A percentile compares a stretch with the other conserved stretches of the same genome.
phyloP scores from a whole-genome alignment of 2,888 invertebrate species.

The Fragum fragum region DNA sequence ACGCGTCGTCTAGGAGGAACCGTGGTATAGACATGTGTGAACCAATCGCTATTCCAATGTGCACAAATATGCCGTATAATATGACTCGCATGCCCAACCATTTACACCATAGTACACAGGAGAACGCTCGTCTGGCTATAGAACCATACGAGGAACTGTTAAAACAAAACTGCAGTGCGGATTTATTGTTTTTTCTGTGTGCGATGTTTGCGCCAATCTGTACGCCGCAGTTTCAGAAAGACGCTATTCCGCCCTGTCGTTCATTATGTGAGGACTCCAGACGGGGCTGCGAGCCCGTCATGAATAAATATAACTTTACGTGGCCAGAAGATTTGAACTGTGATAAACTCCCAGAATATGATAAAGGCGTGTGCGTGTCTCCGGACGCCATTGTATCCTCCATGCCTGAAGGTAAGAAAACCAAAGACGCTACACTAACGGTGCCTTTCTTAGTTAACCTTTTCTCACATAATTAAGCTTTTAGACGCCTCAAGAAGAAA shows the following conservation, averaged over 20 bases:
- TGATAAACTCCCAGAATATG: slow-evolving; percentile 79
- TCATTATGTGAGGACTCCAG: slow-evolving; percentile 81
- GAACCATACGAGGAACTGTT: slow-evolving; percentile 81
- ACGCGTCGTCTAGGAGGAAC: slow-evolving; percentile 24
- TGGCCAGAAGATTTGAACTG: slow-evolving; percentile 84
- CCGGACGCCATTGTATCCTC: slow-evolving; percentile 82
- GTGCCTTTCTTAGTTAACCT: too few relatives aligned
- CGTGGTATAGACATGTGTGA: slow-evolving; percentile 79
- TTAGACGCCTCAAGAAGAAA: too few relatives aligned
- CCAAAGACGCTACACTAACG: too few relatives aligned
- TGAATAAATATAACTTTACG: slow-evolving; percentile 80
- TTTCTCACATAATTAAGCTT: too few relatives aligned
- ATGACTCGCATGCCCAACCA: slow-evolving; percentile 85
- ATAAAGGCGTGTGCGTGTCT: slow-evolving; percentile 81
- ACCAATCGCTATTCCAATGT: slow-evolving; percentile 81
- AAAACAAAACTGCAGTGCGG: slow-evolving; percentile 80
- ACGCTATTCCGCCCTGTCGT: slow-evolving; percentile 82
- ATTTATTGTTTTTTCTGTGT: slow-evolving; percentile 82
- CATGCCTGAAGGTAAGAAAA: slow-evolving; percentile 67
- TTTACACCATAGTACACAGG: slow-evolving; percentile 82
- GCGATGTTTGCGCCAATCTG: slow-evolving; percentile 84
- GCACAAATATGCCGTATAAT: slow-evolving; percentile 83
- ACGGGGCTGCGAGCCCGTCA: slow-evolving; percentile 81
- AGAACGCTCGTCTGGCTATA: slow-evolving; percentile 81
- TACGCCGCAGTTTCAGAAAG: slow-evolving; percentile 79